Evolutionary conservation across 2,888 invertebrate species (phyloP).

Genomic region (Nomada goodeniana): DNA sequence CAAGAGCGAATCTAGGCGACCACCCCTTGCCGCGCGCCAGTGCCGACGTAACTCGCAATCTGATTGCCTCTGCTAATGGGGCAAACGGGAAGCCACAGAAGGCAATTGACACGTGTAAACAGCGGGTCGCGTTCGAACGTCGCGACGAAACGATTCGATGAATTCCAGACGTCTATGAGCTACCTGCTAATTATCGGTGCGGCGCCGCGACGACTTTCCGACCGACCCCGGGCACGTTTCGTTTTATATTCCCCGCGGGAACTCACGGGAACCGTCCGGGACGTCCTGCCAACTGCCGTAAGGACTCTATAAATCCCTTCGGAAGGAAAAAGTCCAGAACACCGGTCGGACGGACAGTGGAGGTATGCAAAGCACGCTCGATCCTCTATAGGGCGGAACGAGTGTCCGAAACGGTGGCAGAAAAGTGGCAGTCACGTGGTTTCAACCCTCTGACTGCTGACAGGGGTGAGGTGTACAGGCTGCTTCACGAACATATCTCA

Average conservation of each 20-base stretch:
- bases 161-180: constrained; percentile 1
- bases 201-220: background rate
- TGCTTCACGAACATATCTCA: background rate
- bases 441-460: background rate
- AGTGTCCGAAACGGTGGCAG: constrained; percentile 8
- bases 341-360: background rate
- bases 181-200: constrained; percentile 34
- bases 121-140: constrained; percentile 21
- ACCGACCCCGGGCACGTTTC: background rate
- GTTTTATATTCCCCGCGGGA: constrained; percentile 28
- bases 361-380: constrained; percentile 30
- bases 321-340: background rate
- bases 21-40: constrained; percentile 39
- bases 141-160: constrained; percentile 16
- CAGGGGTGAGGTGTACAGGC: background rate
- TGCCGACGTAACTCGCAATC: constrained; percentile 53
- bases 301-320: constrained; percentile 18
- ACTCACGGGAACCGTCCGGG: background rate
- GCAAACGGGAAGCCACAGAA: constrained; percentile 45
- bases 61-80: constrained; percentile 48
- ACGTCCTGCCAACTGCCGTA: background rate
- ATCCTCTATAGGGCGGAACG: background rate
- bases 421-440: background rate
- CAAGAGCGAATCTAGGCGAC: constrained; percentile 3
- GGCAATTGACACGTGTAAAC: constrained; percentile 55